Base-by-base conservation (phyloP, 1,140 invertebrate genomes). In the Lepidurus apus region DNA sequence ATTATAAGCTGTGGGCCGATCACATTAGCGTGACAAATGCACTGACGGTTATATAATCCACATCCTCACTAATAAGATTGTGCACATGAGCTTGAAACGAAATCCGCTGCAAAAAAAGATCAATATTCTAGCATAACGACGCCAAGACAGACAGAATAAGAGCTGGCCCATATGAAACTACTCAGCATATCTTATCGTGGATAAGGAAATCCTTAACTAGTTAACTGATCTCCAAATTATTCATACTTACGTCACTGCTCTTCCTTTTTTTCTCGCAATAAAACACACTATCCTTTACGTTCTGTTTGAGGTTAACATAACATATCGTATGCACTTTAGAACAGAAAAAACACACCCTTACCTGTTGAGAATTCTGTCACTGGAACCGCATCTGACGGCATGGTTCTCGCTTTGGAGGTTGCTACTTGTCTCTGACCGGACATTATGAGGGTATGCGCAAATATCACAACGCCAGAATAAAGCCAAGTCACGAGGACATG, bases 11-110 rank as follows among this genome's bases (percentile, higher is more conserved):
- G 21, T 21, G 53, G 21, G 17, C 21, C 53, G 4, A 65, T 13
- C 53, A 65, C 21, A 65, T 21, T 65, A 65, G 53, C 53, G 53
- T 65, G 21, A 65, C 53, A 65, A 65, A 65, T 65, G 53, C 17
- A 65, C 53, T n/a, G 53, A 13, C 17, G 53, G 53, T 11, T 65
- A 65, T 21, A 65, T 21, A 21, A 65, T 65, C 53, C 21, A 65
- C 53, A 65, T 65, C 21, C 34, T 13, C 53, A 65, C 53, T 65
- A 65, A 65, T 65, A 65, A 65, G 53, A 65, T 65, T 65, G 53
- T 21, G 13, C 53, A 21, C 21, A 65, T 65, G 21, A 65, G 53
- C 9, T 17, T 65, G 53, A 65, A 65, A 65, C 53, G 21, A 65
- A 65, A 65, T 65, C n/a, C 53, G 6, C 53, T 21, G 53, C 13